A percentile compares a stretch with the other conserved stretches of the same genome.
phyloP scores from a whole-genome alignment of 2,888 invertebrate species.

The Melikaiella ostensackeni region DNA sequence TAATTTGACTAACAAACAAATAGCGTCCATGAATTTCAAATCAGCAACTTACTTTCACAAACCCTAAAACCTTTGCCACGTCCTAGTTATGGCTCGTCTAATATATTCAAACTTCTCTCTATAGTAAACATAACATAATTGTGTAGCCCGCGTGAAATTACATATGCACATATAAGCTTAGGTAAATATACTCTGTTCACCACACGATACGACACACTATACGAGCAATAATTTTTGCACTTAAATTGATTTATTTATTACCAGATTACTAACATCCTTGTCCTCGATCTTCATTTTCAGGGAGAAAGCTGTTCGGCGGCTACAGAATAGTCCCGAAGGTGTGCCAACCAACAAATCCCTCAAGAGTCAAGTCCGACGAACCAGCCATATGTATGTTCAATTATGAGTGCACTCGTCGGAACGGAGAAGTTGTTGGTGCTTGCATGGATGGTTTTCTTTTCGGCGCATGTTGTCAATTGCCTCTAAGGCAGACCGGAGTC shows the following conservation, averaged over 20 bases:
- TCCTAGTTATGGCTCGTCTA: constrained; percentile 8
- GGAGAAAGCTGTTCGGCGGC: constrained; percentile 88
- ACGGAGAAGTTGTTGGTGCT: constrained; percentile 91
- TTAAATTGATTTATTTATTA: constrained; percentile 35
- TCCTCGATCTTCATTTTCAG: constrained; percentile 58
- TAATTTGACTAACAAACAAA: background rate
- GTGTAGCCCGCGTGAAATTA: background rate
- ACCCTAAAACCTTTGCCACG: constrained; percentile 2
- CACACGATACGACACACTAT: background rate
- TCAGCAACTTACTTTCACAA: constrained; percentile 24
- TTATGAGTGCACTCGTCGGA: constrained; percentile 89
- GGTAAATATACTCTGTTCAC: background rate
- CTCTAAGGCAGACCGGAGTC: constrained; percentile 75
- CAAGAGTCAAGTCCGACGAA: constrained; percentile 81
- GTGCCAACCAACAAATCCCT: constrained; percentile 85
- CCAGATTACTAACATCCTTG: constrained; percentile 32
- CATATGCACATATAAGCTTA: background rate
- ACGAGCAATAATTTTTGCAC: constrained; percentile 16
- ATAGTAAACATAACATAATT: constrained; percentile 22
- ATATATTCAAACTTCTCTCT: background rate
- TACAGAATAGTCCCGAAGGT: constrained; percentile 91
- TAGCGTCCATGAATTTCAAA: background rate
- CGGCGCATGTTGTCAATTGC: constrained; percentile 92
- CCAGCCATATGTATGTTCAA: constrained; percentile 96
- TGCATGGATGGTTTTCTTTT: constrained; percentile 96